A percentile compares a stretch with the other conserved stretches of the same genome.
Evolutionary conservation across 2,888 invertebrate genomes (phyloP).

Genomic region (Drosophila kambysellisi): DNA sequence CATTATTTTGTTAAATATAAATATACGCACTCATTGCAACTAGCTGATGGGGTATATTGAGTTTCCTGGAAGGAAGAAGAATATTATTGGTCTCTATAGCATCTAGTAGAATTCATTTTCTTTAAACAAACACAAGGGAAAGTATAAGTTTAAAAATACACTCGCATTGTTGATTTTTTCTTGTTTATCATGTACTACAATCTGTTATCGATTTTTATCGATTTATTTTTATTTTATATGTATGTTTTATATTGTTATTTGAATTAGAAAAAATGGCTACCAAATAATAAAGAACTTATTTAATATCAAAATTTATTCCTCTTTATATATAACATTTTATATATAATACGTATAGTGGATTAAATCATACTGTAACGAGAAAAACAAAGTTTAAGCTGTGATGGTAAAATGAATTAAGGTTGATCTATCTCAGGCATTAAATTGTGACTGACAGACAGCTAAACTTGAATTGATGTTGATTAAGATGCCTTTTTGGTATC

Average conservation of each 20-base stretch:
- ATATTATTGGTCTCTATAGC: background rate
- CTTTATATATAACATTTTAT: background rate
- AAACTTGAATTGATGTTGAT: background rate
- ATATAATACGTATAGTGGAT: background rate
- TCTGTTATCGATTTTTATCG: background rate
- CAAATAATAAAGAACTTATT: background rate
- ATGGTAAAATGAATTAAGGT: background rate
- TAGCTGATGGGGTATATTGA: background rate
- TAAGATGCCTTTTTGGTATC: background rate
- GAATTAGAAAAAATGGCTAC: accelerated
- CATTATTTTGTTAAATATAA: slow-evolving; percentile 26
- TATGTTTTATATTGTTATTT: background rate
- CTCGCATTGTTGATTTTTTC: background rate
- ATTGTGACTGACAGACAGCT: background rate
- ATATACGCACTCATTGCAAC: slow-evolving; percentile 10
- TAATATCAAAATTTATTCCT: background rate
- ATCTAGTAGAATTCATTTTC: too few species aligned
- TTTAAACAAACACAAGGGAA: too few species aligned
- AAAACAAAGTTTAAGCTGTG: background rate
- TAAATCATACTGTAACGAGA: background rate
- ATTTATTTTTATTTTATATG: background rate
- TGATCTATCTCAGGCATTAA: background rate
- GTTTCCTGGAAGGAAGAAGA: background rate
- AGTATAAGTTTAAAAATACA: background rate
- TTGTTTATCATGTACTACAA: background rate